phyloP scores from a whole-genome alignment of 2,888 invertebrate genomes.

The Cynaeus angustus region DNA sequence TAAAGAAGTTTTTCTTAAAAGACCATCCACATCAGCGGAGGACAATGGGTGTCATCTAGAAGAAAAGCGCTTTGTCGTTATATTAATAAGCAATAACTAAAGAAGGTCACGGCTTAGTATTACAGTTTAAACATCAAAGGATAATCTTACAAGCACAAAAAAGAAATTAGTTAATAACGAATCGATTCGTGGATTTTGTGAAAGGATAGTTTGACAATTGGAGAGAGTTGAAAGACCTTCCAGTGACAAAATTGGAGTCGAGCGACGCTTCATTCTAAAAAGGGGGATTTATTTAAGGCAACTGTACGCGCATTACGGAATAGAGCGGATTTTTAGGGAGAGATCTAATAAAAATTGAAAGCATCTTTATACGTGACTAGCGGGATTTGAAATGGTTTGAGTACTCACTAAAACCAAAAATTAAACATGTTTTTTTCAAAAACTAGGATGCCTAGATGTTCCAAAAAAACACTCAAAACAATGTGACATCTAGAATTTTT shows the following conservation, averaged over 20 bases:
- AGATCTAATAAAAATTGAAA: too few relatives aligned
- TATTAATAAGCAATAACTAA: conserved; percentile 41
- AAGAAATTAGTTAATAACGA: conserved; percentile 14
- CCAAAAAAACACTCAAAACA: too few relatives aligned
- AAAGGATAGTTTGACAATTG: not conserved
- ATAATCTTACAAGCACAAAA: not conserved
- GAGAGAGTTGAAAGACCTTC: not conserved
- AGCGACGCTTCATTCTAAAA: too few relatives aligned
- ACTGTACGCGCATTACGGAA: too few relatives aligned
- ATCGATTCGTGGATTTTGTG: not conserved
- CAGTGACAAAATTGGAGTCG: not conserved
- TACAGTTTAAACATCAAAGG: too few relatives aligned
- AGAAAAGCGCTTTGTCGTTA: conserved; percentile 30
- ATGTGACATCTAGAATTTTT: too few relatives aligned
- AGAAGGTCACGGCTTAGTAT: conserved; percentile 10
- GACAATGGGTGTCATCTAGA: conserved; percentile 30
- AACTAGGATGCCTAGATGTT: too few relatives aligned
- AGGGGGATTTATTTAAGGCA: too few relatives aligned
- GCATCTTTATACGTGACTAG: too few relatives aligned
- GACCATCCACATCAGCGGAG: conserved; percentile 2
- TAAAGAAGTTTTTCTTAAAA: conserved; percentile 11
- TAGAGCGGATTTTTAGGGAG: not conserved
- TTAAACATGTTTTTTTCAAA: too few relatives aligned
- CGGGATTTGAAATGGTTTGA: too few relatives aligned
- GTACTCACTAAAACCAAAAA: too few relatives aligned